Base-by-base conservation (phyloP, 2,888 invertebrate genomes). In the Silvanus unidentatus region DNA sequence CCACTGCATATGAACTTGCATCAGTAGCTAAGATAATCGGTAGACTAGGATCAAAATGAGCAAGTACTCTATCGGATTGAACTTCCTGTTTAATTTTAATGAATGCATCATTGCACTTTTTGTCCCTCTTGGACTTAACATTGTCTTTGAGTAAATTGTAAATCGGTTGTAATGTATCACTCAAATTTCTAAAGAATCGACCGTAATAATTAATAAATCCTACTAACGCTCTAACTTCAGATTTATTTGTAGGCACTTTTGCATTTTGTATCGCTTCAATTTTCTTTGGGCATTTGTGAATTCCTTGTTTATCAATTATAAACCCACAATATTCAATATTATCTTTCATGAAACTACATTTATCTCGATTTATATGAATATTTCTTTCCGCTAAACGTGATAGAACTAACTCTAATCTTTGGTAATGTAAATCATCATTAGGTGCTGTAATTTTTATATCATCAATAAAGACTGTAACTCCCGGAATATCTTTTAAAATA, bases 261-360 rank as follows among this genome's bases (percentile, higher is more conserved):
- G 51, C 49, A 9, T 46, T 39, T 22, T 41, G 16, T 10, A 55
- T 53, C 12, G 50, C 50, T 8, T 45, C 11, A 6, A 53, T 36
- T 42, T 51, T 54, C 10, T 44, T 37, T 11, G 45, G 15, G 1
- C 10, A 28, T 28, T 46, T 45, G 35, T 45, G 40, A 22, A 53
- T 40, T 3, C 52, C 54, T 12, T 47, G 22, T 40, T 43, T 47
- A 30, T 40, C 22, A 9, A 59, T 50, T 6, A 38, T 38, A 27
- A 52, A 53, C 1, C 63, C 64, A 12, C 70, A 53, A 52, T 66
- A 69, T n/a, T 53, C 47, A 15, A 66, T 52, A 41, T 60, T 43
- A 1, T 56, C 39, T 47, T 60, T 44, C 16, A 60, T 64, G 45
- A 70, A 64, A 14, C 44, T 40, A 54, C 66, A 66, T 45, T 69